Conservation (phyloP, 2,888 invertebrate species). For the Silvanus unidentatus region DNA sequence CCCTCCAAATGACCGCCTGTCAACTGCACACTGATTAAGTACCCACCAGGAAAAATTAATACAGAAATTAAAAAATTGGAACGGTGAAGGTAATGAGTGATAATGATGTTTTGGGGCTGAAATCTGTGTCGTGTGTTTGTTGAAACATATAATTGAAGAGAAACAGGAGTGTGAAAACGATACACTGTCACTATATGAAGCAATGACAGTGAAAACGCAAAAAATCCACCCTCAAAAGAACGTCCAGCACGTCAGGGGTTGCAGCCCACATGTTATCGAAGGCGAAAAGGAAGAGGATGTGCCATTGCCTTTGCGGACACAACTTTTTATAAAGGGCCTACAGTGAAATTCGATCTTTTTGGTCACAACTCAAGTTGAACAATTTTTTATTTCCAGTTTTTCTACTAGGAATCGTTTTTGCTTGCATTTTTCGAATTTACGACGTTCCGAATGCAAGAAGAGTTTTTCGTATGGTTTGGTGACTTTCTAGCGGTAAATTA, state of each 20-base stretch:
- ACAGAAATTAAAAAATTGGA: too few relatives aligned
- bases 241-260: slow-evolving; percentile 15
- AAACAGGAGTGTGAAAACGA: slow-evolving; percentile 25
- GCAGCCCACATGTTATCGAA: slow-evolving; percentile 26
- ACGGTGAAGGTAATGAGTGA: too few relatives aligned
- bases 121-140: slow-evolving; percentile 21
- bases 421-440: slow-evolving; percentile 14
- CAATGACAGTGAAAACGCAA: slow-evolving; percentile 11
- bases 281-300: slow-evolving; percentile 28
- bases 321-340: slow-evolving; percentile 24
- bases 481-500: slow-evolving; percentile 2
- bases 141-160: slow-evolving; percentile 22
- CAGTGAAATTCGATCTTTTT: slow-evolving; percentile 26
- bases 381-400: slow-evolving; percentile 10
- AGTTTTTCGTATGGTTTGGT: too few relatives aligned
- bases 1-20: too few relatives aligned
- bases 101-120: slow-evolving; percentile 3
- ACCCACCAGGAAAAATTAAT: too few relatives aligned
- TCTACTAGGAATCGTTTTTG: too few relatives aligned
- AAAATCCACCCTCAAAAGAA: slow-evolving; percentile 13
- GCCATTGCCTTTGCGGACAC: slow-evolving; percentile 26
- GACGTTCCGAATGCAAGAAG: too few relatives aligned
- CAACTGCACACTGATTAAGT: too few relatives aligned
- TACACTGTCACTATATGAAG: slow-evolving; percentile 17
- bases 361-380: slow-evolving; percentile 13